Evolutionary conservation across 2,888 invertebrate species (phyloP).

Genomic region (Cataglyphis livida): DNA sequence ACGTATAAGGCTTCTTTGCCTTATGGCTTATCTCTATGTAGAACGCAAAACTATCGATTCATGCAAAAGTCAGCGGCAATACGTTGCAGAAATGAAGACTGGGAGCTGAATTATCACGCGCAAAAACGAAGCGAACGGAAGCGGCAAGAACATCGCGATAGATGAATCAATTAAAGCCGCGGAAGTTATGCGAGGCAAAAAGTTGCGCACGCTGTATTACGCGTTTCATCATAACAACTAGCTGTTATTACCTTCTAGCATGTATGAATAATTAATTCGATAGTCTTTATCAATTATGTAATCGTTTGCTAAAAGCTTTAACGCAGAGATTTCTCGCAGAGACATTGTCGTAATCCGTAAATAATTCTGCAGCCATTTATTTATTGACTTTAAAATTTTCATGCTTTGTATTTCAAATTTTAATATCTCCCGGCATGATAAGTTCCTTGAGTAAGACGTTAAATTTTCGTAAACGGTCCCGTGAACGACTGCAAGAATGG

Average conservation of each 20-base stretch:
- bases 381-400: too few species aligned
- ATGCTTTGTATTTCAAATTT: neutral
- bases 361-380: too few species aligned
- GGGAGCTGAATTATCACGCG: conserved; percentile 38
- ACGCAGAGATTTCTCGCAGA: neutral
- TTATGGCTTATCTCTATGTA: conserved; percentile 27
- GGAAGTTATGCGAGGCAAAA: conserved; percentile 36
- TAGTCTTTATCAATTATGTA: neutral
- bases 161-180: conserved; percentile 48
- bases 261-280: conserved; percentile 13
- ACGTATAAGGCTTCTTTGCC: conserved; percentile 46
- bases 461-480: conserved; percentile 67
- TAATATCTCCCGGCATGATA: neutral
- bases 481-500: conserved; percentile 70
- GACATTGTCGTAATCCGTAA: neutral
- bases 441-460: conserved; percentile 43
- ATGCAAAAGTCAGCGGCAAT: conserved; percentile 48
- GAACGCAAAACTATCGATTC: conserved; percentile 40
- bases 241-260: conserved; percentile 11
- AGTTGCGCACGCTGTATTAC: conserved; percentile 24
- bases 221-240: conserved; percentile 23
- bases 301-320: neutral
- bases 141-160: conserved; percentile 44
- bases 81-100: conserved; percentile 48
- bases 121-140: conserved; percentile 47